Conservation (phyloP, 2,113 vertebrate species). For the Budorcas taxicolor region DNA sequence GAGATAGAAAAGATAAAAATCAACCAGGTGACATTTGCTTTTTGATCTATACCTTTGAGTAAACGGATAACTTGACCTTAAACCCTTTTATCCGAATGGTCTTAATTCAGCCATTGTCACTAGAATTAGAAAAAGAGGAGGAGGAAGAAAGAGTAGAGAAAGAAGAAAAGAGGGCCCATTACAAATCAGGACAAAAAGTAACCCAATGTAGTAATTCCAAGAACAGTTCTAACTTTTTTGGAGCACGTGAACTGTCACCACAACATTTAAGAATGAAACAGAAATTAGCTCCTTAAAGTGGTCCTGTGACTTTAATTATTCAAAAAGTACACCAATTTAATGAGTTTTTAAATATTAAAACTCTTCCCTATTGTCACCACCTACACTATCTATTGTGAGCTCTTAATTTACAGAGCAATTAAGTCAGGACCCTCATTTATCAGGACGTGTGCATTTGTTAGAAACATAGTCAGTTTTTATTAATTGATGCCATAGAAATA, state of each 20-base stretch:
- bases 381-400: conserved; percentile 80
- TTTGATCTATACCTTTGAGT: not conserved
- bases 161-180: not conserved
- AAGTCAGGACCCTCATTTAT: conserved; percentile 97
- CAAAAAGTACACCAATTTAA: conserved; percentile 91
- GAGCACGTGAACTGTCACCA: conserved; percentile 62
- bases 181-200: not conserved
- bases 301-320: conserved; percentile 85
- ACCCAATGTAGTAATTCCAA: conserved; percentile 63
- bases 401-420: conserved; percentile 99
- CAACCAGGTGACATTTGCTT: not conserved
- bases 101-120: not conserved
- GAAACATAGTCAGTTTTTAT: conserved; percentile 97
- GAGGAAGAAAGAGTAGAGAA: not conserved
- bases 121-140: not conserved
- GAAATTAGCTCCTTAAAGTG: conserved; percentile 82
- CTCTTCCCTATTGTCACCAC: conserved; percentile 90
- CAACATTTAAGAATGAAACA: conserved; percentile 82
- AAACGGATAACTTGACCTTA: conserved; percentile 40
- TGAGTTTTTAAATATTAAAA: conserved; percentile 99
- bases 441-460: conserved; percentile 93
- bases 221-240: conserved; percentile 64
- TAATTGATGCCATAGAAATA: conserved; percentile 94
- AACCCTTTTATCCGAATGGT: not conserved
- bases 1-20: not conserved